Evolutionary conservation across 2,797 vertebrate species (phyloP), one percentile per base, ranked within the genome.

Genomic region (Leptatherina wallacei): DNA sequence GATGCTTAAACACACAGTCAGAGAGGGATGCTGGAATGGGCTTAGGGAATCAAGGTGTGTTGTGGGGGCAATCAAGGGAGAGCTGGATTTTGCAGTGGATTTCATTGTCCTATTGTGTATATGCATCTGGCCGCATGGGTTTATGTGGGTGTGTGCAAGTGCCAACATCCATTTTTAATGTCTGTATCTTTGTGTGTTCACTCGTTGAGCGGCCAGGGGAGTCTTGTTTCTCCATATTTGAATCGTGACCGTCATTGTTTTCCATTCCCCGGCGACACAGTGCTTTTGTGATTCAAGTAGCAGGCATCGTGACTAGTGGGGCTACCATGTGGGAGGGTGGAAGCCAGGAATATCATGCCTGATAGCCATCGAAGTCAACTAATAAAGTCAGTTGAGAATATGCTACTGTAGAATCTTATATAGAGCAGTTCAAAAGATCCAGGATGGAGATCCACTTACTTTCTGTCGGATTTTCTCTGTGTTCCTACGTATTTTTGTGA

Each of bases 161-260:
- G 69, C 75, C 74, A 64, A 36, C 71, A 85, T 85, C 61, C 75
- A 78, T 87, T 69, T 84, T 82, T 85, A 82, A 86, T 85, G 78
- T 65, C 63, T 52, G 49, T 18, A 57, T 86, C 78, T 75, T 77
- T 85, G 83, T 81, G 74, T 40, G 42, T 55, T 69, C 14, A 55
- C 49, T 66, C 20, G 0, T 38, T 49, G 65, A 20, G 67, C 18
- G 20, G 78, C 78, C 69, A 78, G 61, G 69, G 52, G 75, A 76
- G 78, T 81, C 70, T 78, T 73, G 77, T 81, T 84, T 81, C 75
- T 82, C 69, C 54, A 54, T 73, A 59, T 85, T 64, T 75, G 86
- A 90, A 89, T 93, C 89, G 92, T 94, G 94, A 93, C 92, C 71
- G 54, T 89, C 89, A 84, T 88, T 91, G 86, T 89, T 87, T 88